Percentiles rank a stretch among this genome's conserved stretches.
These are phyloP conservation scores for Teleogryllus oceanicus DNA, from an alignment of 2,888 invertebrate genomes.

Conservation along the genomic window DNA sequence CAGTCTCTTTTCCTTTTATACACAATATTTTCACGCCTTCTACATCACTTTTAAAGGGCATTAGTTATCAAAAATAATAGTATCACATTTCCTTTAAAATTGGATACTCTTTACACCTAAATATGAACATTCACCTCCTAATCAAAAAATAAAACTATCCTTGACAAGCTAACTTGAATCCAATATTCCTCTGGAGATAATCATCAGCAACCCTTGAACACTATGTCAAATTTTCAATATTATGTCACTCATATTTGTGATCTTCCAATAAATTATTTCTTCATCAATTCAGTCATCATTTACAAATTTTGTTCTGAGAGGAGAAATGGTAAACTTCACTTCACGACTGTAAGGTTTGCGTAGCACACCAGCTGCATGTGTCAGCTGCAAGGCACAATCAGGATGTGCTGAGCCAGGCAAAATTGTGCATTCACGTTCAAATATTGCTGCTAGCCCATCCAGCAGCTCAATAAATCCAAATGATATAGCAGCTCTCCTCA, in stretches of 20 bases:
- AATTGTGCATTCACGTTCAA: constrained; percentile 83
- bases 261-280: background rate
- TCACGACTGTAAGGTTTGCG: constrained; percentile 61
- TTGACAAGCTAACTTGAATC: too few species aligned
- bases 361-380: constrained; percentile 80
- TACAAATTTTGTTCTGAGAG: constrained; percentile 48
- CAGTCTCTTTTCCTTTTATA: too few species aligned
- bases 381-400: constrained; percentile 83
- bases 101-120: too few species aligned
- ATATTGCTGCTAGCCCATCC: constrained; percentile 76
- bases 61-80: too few species aligned
- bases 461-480: constrained; percentile 87
- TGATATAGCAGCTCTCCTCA: constrained; percentile 84
- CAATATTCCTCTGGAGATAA: too few species aligned
- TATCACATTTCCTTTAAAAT: too few species aligned
- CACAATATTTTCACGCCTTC: too few species aligned
- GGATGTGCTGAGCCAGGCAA: constrained; percentile 74
- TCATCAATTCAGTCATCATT: constrained; percentile 26
- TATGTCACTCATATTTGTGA: background rate
- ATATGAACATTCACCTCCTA: too few species aligned
- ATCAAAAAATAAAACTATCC: too few species aligned
- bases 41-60: too few species aligned
- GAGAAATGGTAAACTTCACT: constrained; percentile 51
- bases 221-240: background rate
- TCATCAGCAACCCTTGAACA: too few species aligned